Evolutionary conservation across 2,797 vertebrate genomes (phyloP).

Genomic region (Enteromius fasciolatus): DNA sequence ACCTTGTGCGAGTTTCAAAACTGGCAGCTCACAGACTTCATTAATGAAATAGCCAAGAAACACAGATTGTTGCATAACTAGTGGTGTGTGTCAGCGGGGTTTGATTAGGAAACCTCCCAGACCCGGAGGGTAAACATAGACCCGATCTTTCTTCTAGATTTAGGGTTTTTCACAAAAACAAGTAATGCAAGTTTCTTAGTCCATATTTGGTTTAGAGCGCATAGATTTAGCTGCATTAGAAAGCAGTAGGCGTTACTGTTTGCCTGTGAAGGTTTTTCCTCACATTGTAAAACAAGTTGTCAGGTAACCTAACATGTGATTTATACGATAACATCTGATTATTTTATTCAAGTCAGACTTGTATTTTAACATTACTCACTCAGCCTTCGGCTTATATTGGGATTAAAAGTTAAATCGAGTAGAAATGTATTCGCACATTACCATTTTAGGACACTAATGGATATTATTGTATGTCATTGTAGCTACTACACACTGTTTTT

Average conservation of each 20-base stretch:
- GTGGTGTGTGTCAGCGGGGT: too few species aligned
- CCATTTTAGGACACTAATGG: not conserved
- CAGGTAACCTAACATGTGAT: not conserved
- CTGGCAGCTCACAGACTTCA: not conserved
- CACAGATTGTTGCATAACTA: not conserved
- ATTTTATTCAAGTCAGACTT: not conserved
- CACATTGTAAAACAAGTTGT: not conserved
- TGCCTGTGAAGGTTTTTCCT: too few species aligned
- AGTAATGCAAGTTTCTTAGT: not conserved
- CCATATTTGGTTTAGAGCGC: not conserved
- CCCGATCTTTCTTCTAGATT: not conserved
- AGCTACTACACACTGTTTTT: too few species aligned
- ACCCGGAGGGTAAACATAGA: not conserved
- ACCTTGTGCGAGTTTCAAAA: not conserved
- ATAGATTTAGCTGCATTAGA: not conserved
- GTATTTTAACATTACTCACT: not conserved
- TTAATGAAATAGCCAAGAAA: not conserved
- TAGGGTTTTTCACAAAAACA: not conserved
- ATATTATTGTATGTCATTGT: not conserved
- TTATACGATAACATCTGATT: not conserved
- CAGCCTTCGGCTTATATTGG: not conserved
- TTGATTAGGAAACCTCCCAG: not conserved
- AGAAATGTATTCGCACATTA: not conserved
- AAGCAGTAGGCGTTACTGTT: not conserved
- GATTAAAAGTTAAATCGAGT: not conserved